Evolutionary conservation across 2,888 invertebrate genomes (phyloP), one percentile per base, ranked within the genome.

Genomic region (Caprella mutica): DNA sequence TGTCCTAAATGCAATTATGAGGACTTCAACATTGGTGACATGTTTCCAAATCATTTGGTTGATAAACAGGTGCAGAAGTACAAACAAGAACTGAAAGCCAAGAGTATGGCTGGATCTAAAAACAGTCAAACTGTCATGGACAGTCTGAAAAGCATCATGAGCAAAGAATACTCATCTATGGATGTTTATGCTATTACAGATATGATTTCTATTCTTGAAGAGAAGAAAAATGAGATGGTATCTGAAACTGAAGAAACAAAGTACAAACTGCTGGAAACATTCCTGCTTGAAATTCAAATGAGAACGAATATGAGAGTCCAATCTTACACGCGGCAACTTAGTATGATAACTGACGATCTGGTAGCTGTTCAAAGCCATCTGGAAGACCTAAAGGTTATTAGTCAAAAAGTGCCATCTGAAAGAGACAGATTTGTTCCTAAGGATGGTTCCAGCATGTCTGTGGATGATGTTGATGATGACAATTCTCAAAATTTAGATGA

Each of bases 41-140:
- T 90, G 58, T 87, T 87, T 70, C 91, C 91, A 0, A 92, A 92
- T 74, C 86, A 87, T 71, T 75, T 86, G 56, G 76, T 91, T 35
- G 87, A 89, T 71, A 87, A 89, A 71, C 72, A 91, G 66, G 80
- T 87, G 39, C 79, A 82, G 5, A 84, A 86, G 67, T 80, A 85
- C 57, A 69, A 71, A 56, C 70, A 69, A 50, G 23, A 38, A 21
- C 52, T 48, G 6, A 54, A 58, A 27, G 51, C 60, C 17, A 55
- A 58, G 19, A 54, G 55, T 23, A 56, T 58, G 8, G 55, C 60
- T 40, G 46, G 55, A 46, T 55, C 55, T 21, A 64, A 46, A 23
- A 52, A 58, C 24, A 64, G 58, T 39, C 51, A 48, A 24, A 53
- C 64, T 4, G 59, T 57, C 14, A 43, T 64, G 23, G 58, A 51